These are phyloP conservation scores for Drosophila hamatofila DNA, from an alignment of 2,888 invertebrate species.

Conservation along the genomic window DNA sequence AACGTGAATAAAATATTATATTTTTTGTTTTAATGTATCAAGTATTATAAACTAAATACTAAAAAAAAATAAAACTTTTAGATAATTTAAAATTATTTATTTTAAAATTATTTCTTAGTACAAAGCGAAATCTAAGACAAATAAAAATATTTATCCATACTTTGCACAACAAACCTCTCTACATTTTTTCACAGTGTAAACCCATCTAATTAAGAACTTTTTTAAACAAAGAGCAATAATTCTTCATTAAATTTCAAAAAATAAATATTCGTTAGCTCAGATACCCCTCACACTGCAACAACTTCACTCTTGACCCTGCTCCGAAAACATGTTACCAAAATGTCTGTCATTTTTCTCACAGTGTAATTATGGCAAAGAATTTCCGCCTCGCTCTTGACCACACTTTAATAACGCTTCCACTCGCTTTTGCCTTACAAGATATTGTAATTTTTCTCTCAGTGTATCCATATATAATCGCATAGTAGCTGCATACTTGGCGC, in stretches of 20 bases:
- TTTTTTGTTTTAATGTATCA: too few species aligned
- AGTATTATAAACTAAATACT: too few species aligned
- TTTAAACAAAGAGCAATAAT: conserved; percentile 5
- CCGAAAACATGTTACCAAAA: neutral
- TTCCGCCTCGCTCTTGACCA: neutral
- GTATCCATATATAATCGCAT: conserved; percentile 28
- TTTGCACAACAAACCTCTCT: neutral
- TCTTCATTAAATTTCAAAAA: neutral
- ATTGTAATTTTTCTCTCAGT: conserved; percentile 10
- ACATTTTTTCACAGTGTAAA: neutral
- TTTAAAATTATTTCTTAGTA: too few species aligned
- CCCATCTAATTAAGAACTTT: neutral
- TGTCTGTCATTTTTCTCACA: neutral
- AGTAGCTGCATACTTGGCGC: conserved; percentile 42
- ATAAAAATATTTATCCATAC: neutral
- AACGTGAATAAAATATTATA: neutral
- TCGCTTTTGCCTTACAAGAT: neutral
- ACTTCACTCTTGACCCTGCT: neutral
- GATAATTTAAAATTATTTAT: too few species aligned
- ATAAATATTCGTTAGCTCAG: neutral
- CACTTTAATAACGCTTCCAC: too few species aligned
- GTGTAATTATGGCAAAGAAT: neutral
- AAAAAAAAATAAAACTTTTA: too few species aligned
- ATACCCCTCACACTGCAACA: neutral
- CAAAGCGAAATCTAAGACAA: too few species aligned